A percentile compares a stretch with the other conserved stretches of the same genome.
These are phyloP conservation scores for Conops quadrifasciatus DNA, from an alignment of 2,888 invertebrate species.

Conservation along the genomic window DNA sequence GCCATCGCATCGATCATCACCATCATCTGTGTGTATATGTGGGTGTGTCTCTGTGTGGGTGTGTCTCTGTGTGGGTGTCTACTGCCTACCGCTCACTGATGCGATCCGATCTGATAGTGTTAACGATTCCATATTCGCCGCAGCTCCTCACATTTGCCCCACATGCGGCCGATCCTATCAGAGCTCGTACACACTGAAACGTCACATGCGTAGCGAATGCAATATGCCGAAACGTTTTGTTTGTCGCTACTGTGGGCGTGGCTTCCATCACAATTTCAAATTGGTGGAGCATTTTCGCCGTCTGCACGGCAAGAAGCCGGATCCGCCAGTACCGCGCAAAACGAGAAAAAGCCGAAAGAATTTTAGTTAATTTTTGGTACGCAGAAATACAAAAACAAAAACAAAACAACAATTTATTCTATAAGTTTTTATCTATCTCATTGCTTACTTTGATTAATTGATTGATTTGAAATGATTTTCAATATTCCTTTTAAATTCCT, in stretches of 20 bases:
- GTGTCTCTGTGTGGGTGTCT: neutral
- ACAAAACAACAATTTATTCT: neutral
- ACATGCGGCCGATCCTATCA: slow-evolving; percentile 59
- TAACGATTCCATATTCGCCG: slow-evolving; percentile 6
- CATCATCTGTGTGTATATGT: neutral
- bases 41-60: neutral
- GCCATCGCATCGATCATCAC: neutral
- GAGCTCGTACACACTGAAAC: slow-evolving; percentile 62
- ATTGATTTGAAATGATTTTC: neutral
- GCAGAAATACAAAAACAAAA: neutral
- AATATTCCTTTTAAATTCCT: too few species aligned
- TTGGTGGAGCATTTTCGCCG: slow-evolving; percentile 59
- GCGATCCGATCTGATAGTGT: neutral
- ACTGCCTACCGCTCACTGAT: neutral
- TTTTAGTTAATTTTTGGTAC: slow-evolving; percentile 3
- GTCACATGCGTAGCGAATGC: slow-evolving; percentile 69
- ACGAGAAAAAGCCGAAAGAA: neutral
- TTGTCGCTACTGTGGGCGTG: slow-evolving; percentile 59
- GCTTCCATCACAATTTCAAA: slow-evolving; percentile 63
- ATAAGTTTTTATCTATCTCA: slow-evolving; percentile 5
- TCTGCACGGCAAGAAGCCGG: slow-evolving; percentile 40
- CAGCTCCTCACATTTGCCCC: slow-evolving; percentile 51
- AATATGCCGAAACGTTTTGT: slow-evolving; percentile 61
- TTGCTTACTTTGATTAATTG: neutral
- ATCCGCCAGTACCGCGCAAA: neutral